Evolutionary conservation across 2,888 invertebrate species (phyloP).

Genomic region (Andrena marginata): DNA sequence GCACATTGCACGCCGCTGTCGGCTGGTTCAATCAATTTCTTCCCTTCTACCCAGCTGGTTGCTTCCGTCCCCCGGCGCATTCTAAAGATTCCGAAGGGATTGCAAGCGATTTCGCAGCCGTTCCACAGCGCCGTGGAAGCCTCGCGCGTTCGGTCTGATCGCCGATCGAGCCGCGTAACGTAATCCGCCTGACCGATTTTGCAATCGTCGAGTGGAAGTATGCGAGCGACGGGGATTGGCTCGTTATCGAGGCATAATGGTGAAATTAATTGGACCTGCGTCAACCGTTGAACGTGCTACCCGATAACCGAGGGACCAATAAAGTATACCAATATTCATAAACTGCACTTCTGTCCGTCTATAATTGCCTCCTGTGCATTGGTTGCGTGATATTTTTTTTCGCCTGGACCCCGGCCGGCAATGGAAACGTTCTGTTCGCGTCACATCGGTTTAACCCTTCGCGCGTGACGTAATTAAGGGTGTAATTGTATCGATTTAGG

Average conservation of each 20-base stretch:
- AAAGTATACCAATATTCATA: constrained; percentile 14
- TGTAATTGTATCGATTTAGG: not conserved
- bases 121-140: constrained; percentile 21
- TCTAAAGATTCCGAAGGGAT: constrained; percentile 27
- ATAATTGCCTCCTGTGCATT: not conserved
- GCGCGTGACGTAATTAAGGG: not conserved
- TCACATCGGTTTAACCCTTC: not conserved
- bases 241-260: constrained; percentile 37
- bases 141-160: constrained; percentile 1
- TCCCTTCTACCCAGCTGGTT: not conserved
- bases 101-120: constrained; percentile 32
- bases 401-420: not conserved
- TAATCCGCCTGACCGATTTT: constrained; percentile 48
- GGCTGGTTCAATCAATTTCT: constrained; percentile 29
- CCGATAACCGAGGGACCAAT: not conserved
- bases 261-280: constrained; percentile 43
- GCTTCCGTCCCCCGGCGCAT: constrained; percentile 6
- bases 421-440: not conserved
- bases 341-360: not conserved
- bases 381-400: not conserved
- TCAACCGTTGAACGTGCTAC: not conserved
- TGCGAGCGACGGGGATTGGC: constrained; percentile 28
- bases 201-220: constrained; percentile 46
- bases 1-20: not conserved
- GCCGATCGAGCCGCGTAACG: constrained; percentile 31